Base-by-base conservation (phyloP, 2,797 vertebrate genomes). In the Enteromius unitaeniatus region DNA sequence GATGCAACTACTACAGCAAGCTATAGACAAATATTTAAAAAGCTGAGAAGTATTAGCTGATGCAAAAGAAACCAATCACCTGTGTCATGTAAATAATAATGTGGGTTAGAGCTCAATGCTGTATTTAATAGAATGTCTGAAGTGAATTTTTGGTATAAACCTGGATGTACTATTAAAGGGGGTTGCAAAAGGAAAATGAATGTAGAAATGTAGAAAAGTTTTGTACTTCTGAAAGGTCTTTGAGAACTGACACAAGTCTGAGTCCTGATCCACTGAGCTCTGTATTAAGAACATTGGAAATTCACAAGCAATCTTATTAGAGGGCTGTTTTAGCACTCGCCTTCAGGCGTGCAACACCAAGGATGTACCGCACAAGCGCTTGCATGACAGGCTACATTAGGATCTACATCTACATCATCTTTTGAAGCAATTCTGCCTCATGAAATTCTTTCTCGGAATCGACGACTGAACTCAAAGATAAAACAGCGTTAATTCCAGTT, bases 401-500 rank as follows among this genome's bases (percentile, higher is more conserved):
- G 72, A 53, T 74, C 28, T 55, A 74, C 72, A 58, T 76, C 73
- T 58, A 40, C 21, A 76, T 31, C 15, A 28, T 67, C 73, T n/a
- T 77, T 40, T 76, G 47, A 67, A 68, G 62, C 34, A 53, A 58
- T 83, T 17, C 73, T 42, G 37, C 34, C 26, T 68, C 28, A 67
- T 76, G 47, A 65, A 49, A 82, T 47, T 73, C 53, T 10, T 17
- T 81, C 69, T 74, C 62, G 5, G 28, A 55, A 76, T 67, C 62
- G 10, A 5, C 17, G 3, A 42, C 17, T 42, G 47, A 83, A n/a
- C 11, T 74, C 28, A 65, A 42, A 76, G 10, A 75, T 75, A 40
- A 75, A 58, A 75, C 6, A 34, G 58, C n/a, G 51, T 65, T 75
- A 65, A 75, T 82, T 82, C n/a, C 31, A 53, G 42, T 23, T 17